Base-by-base conservation (phyloP, 2,797 vertebrate species). In the Sebastes iracundus region DNA sequence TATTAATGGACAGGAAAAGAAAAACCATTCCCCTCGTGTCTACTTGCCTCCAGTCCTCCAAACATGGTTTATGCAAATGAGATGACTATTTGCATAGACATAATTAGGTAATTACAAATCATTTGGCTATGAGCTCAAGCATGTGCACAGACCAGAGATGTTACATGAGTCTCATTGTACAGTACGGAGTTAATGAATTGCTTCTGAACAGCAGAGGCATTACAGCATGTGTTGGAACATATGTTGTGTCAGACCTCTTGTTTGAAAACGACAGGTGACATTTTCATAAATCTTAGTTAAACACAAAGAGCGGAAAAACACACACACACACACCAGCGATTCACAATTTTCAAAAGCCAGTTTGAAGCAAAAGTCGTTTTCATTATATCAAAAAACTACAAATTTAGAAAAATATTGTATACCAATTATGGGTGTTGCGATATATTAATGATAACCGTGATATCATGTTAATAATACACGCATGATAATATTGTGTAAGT, bases 31-130 rank as follows among this genome's bases (percentile, higher is more conserved):
- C 90, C 87, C 90, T 84, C 69, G 82, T 83, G 91, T 89, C 81
- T 88, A 59, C 87, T 90, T 84, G 88, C 88, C 89, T 92, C 72
- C 81, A 90, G 91, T 91, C 79, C 89, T 89, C 82, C 82, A 91
- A 95, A 95, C 95, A 93, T 90, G 93, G 90, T 93, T 95, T 95
- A 96, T 96, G 96, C 93, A 96, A 96, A 97, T 95, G 87, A 96
- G 94, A 91, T 88, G 91, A 91, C 95, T 97, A 96, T 97, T 96
- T 97, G 96, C 96, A 96, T 96, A 96, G 95, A 94, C 93, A 95
- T 97, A 97, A 97, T 97, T 96, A 97, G 96, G 96, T 96, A 96
- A 97, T 97, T 97, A 96, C 95, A 96, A 97, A 96, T 96, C 96
- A 95, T 96, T 96, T 96, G 96, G 95, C 96, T 96, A 94, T 93